Conservation (phyloP, 2,797 vertebrate genomes). For the Acrossocheilus fasciatus region DNA sequence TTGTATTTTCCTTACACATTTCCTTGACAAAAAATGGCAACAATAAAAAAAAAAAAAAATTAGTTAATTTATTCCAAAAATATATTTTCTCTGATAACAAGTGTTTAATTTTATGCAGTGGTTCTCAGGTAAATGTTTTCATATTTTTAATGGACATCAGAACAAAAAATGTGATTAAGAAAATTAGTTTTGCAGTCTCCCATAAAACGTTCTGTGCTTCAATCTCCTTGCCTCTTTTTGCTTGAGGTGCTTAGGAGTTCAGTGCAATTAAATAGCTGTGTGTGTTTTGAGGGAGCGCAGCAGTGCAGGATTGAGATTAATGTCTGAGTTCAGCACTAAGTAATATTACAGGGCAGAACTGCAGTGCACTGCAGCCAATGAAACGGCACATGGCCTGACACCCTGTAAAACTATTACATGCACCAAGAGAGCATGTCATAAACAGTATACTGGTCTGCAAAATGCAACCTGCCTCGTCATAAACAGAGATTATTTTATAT, state of each 20-base stretch:
- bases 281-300: conserved; percentile 26
- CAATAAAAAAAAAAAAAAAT: not conserved
- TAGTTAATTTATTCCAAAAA: not conserved
- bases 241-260: not conserved
- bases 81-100: not conserved
- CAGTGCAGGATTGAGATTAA: conserved; percentile 52
- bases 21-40: not conserved
- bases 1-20: not conserved
- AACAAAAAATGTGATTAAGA: not conserved
- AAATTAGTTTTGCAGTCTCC: not conserved
- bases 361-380: conserved; percentile 27
- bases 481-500: not conserved
- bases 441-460: not conserved
- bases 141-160: not conserved
- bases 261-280: conserved; percentile 40
- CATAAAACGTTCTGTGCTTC: not conserved
- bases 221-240: not conserved
- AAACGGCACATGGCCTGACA: conserved; percentile 9
- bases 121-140: not conserved
- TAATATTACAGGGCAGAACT: conserved; percentile 43
- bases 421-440: conserved; percentile 7
- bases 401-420: conserved; percentile 11
- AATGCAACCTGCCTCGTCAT: not conserved
- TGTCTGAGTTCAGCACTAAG: conserved; percentile 49
- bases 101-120: not conserved